A percentile compares a stretch with the other conserved stretches of the same genome.
phyloP scores from a whole-genome alignment of 64 coral and sea anemone species.

The Stichodactyla helianthus region DNA sequence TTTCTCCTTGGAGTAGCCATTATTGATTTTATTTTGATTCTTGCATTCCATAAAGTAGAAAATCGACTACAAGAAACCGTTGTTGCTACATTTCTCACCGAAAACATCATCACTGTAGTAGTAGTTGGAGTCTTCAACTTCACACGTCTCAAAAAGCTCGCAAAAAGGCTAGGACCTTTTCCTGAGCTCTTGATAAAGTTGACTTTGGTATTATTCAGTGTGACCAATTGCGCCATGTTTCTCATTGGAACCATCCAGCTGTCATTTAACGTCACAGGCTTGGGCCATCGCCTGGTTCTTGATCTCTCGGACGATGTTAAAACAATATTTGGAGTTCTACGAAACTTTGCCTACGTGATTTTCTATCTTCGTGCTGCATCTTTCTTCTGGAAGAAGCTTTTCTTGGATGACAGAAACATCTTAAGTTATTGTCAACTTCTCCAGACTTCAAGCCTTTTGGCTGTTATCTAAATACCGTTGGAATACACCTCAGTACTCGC shows the following conservation, averaged over 20 bases:
- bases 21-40: not conserved
- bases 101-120: not conserved
- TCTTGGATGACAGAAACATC: not conserved
- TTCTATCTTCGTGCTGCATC: not conserved
- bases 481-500: no score
- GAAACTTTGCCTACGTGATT: not conserved
- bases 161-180: not conserved
- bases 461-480: not conserved
- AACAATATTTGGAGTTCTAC: not conserved
- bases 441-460: not conserved
- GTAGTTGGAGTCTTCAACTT: conserved; percentile 15
- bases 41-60: not conserved
- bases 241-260: not conserved
- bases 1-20: not conserved
- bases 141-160: not conserved
- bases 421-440: conserved; percentile 8
- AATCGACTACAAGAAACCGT: not conserved
- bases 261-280: not conserved
- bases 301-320: not conserved
- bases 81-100: not conserved
- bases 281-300: not conserved
- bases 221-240: not conserved
- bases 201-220: not conserved
- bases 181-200: not conserved
- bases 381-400: conserved; percentile 15